These are phyloP conservation scores for Drosophila varians DNA, from an alignment of 1,140 invertebrate genomes.

Conservation along the genomic window DNA sequence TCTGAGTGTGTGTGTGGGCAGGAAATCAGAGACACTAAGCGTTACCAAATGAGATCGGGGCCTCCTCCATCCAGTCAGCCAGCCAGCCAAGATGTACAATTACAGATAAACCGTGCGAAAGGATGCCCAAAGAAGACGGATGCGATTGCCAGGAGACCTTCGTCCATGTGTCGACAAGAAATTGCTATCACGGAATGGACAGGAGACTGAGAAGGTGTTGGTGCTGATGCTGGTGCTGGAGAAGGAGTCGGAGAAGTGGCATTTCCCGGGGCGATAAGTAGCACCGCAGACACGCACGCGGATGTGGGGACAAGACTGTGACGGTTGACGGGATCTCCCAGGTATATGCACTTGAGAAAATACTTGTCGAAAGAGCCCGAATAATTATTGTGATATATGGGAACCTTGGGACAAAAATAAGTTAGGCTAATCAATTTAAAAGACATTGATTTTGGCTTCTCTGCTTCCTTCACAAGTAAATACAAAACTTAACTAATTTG, in stretches of 20 bases:
- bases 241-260: slow-evolving; percentile 4
- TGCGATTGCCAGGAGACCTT: slow-evolving; percentile 49
- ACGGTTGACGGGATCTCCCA: not conserved
- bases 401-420: not conserved
- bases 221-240: not conserved
- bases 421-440: no score
- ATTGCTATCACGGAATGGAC: slow-evolving; percentile 15
- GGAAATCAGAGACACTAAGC: slow-evolving; percentile 25
- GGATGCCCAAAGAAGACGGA: slow-evolving; percentile 51
- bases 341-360: not conserved
- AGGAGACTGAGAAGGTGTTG: not conserved
- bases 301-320: slow-evolving; percentile 17
- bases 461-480: no score
- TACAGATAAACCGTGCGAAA: slow-evolving; percentile 65
- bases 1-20: slow-evolving; percentile 3
- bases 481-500: no score
- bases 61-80: not conserved
- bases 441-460: no score
- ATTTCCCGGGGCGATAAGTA: slow-evolving; percentile 55
- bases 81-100: slow-evolving; percentile 65
- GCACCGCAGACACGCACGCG: slow-evolving; percentile 49
- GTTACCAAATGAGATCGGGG: slow-evolving; percentile 43
- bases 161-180: slow-evolving; percentile 41
- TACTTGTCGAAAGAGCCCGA: not conserved
- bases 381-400: not conserved